These are phyloP conservation scores for Tragelaphus strepsiceros DNA, from an alignment of 2,113 vertebrate species.

Conservation along the genomic window DNA sequence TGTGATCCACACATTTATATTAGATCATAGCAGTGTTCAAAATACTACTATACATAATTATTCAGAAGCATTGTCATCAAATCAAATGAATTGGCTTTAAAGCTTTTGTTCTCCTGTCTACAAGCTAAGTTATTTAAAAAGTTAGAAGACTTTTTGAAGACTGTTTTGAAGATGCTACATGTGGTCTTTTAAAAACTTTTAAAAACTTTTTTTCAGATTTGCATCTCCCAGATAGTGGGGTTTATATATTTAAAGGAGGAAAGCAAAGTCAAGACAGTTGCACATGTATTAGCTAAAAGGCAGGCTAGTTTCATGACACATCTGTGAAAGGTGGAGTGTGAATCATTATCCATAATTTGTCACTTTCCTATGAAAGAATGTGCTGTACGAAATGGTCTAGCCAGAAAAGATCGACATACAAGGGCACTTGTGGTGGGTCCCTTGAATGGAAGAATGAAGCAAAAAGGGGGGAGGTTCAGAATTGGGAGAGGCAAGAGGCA, in stretches of 20 bases:
- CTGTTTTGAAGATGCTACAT: background rate
- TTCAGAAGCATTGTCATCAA: background rate
- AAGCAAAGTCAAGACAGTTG: background rate
- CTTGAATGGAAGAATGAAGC: background rate
- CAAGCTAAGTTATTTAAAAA: background rate
- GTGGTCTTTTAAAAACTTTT: background rate
- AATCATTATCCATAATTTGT: background rate
- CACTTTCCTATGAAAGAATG: background rate
- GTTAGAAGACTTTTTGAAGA: background rate
- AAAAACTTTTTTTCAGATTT: background rate
- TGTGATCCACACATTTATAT: background rate
- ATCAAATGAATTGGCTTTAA: background rate
- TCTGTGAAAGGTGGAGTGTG: background rate
- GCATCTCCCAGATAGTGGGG: background rate
- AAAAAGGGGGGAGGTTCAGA: background rate
- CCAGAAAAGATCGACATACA: background rate
- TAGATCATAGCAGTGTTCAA: background rate
- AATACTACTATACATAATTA: background rate
- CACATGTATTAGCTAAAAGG: background rate
- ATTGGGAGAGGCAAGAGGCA: rapidly evolving
- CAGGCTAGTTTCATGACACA: background rate
- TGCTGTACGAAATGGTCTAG: background rate
- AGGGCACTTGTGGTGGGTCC: background rate
- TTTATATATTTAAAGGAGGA: conserved; percentile 11
- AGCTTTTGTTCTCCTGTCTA: background rate